Base-by-base conservation (phyloP, 2,113 vertebrate species). In the Zosterops japonicus region DNA sequence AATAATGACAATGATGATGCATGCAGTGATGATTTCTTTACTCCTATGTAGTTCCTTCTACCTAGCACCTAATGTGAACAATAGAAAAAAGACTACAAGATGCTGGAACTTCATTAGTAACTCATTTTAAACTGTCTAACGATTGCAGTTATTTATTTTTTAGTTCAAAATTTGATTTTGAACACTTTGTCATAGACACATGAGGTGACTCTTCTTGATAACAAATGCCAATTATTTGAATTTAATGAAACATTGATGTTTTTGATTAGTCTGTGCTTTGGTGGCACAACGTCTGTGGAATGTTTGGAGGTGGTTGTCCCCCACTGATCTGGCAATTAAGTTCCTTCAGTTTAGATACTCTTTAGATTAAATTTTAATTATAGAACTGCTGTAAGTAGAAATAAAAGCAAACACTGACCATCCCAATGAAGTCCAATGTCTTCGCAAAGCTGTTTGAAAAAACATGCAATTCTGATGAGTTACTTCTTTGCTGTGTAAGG, bases 301-400 rank as follows among this genome's bases (percentile, higher is more conserved):
- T 9, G 6, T 52, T 49, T 78, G 36, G 4, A 10, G 28, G 9
- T 1, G 3, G 0, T 11, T 44, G 10, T 39, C 9, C 11, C 7
- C 8, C 27, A 11, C 2, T 53, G 13, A 33, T 46, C 22, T 83
- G 42, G 59, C 9, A 47, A 13, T 16, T 27, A 78, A 14, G 4
- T 70, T 81, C 9, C 28, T 44, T 28, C 17, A 47, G 5, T 50
- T 91, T 63, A 46, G n/a, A 23, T 24, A 22, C 8, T 22, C 28
- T 49, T 95, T 49, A 61, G 27, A 28, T 14, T 7, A 17, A 64
- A 29, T 59, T 83, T 86, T 11, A 55, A 0, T 24, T 50, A 7
- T 49, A 49, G 20, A 64, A 28, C 52, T 70, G 25, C 17, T 77
- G 3, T 25, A 64, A 39, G 21, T 47, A 83, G 50, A 70, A 74